These are phyloP conservation scores for Dermolepida albohirtum DNA, from an alignment of 2,888 invertebrate species.

Conservation along the genomic window DNA sequence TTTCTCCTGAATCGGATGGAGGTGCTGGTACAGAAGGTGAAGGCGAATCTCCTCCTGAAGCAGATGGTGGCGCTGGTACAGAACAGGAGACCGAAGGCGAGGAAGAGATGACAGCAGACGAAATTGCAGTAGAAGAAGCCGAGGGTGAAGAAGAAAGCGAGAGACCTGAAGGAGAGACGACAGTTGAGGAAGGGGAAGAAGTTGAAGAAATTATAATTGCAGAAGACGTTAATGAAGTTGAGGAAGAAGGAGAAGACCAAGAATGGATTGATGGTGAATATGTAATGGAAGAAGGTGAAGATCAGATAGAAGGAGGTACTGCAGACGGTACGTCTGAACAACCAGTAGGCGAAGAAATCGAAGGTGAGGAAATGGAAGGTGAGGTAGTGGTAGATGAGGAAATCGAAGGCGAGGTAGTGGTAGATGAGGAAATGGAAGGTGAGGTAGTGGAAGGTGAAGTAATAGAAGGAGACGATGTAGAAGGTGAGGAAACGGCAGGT, in stretches of 20 bases:
- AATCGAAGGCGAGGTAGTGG: too few relatives aligned
- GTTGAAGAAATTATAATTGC: conserved; percentile 11
- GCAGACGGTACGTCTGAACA: too few relatives aligned
- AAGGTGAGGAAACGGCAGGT: not conserved
- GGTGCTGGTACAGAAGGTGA: not conserved
- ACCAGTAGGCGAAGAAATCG: too few relatives aligned
- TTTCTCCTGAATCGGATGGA: not conserved
- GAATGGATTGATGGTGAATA: conserved; percentile 36
- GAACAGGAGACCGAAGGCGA: conserved; percentile 3
- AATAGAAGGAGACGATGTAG: conserved; percentile 19
- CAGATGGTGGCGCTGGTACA: not conserved
- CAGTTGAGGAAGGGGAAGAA: not conserved
- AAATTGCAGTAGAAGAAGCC: conserved; percentile 13
- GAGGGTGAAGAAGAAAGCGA: conserved; percentile 5
- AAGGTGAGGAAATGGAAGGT: too few relatives aligned
- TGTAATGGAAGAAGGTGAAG: conserved; percentile 25
- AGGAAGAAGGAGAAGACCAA: not conserved
- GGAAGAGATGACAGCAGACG: conserved; percentile 25
- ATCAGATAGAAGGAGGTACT: too few relatives aligned
- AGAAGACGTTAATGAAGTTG: not conserved
- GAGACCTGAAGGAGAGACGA: not conserved
- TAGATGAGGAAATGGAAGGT: conserved; percentile 10
- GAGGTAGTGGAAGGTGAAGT: conserved; percentile 28
- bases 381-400: conserved; percentile 1
- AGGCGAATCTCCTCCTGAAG: not conserved